Percentiles rank a stretch among this genome's conserved stretches.
Conservation (phyloP, 2,888 invertebrate species). For the Eugnorisma glareosa region DNA sequence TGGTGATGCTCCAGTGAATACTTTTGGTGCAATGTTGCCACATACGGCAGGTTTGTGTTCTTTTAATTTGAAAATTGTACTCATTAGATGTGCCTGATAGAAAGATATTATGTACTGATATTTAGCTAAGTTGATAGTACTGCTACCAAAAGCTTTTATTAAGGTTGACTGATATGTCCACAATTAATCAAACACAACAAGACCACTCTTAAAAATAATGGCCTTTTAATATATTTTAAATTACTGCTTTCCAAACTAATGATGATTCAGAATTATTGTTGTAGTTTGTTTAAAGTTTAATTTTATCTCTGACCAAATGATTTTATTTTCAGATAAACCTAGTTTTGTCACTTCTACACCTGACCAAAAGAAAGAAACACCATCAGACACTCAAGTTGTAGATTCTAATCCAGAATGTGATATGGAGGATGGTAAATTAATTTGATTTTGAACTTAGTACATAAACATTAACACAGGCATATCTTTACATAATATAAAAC, state of each 20-base stretch:
- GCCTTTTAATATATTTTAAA: neutral
- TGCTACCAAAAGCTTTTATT: neutral
- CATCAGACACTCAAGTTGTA: conserved; percentile 76
- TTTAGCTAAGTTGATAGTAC: neutral
- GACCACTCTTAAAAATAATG: neutral
- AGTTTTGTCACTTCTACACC: conserved; percentile 80
- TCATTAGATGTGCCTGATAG: no score
- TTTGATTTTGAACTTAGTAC: neutral
- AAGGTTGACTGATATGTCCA: conserved; percentile 8
- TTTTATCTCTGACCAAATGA: neutral
- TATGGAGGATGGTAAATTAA: conserved; percentile 78
- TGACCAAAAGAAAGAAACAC: conserved; percentile 78
- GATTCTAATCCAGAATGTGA: conserved; percentile 83
- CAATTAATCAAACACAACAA: neutral
- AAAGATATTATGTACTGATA: neutral
- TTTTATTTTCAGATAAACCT: conserved; percentile 76
- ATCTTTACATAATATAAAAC: no score
- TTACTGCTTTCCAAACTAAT: neutral
- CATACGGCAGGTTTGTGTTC: conserved; percentile 71
- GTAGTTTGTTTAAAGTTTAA: neutral
- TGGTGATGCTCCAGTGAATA: conserved; percentile 80
- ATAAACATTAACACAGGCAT: neutral
- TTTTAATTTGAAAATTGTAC: neutral
- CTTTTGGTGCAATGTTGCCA: conserved; percentile 70
- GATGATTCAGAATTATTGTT: neutral